These are phyloP conservation scores for Sceloporus undulatus DNA, from an alignment of 2,113 vertebrate genomes.

Conservation along the genomic window DNA sequence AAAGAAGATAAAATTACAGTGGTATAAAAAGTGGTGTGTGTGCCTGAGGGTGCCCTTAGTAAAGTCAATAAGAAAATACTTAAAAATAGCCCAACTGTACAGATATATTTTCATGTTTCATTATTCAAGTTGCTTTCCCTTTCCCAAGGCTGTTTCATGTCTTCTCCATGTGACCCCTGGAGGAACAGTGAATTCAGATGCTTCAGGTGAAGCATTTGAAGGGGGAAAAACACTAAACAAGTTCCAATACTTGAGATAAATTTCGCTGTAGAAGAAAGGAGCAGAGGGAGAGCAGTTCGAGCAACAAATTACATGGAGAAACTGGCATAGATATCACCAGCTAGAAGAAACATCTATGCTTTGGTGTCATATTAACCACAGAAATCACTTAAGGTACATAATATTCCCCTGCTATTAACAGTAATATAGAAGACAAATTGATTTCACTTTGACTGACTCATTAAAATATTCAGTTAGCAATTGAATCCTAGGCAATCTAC, in stretches of 20 bases:
- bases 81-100: neutral
- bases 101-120: neutral
- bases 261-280: neutral
- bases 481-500: neutral
- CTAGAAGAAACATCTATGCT: neutral
- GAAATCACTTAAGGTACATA: neutral
- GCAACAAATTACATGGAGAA: neutral
- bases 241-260: neutral
- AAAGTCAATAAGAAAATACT: neutral
- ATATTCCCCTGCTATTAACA: neutral
- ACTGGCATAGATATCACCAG: neutral
- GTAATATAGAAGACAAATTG: neutral
- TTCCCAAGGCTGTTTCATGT: neutral
- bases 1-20: conserved; percentile 36
- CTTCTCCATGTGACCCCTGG: neutral
- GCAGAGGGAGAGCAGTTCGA: too few species aligned
- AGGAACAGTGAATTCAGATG: neutral
- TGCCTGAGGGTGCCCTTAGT: neutral
- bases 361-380: neutral
- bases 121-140: neutral
- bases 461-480: neutral
- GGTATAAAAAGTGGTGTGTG: neutral
- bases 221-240: too few species aligned
- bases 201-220: neutral
- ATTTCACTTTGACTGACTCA: neutral